Evolutionary conservation across 2,888 invertebrate genomes (phyloP), one percentile per base, ranked within the genome.

Genomic region (Agrotis clavis): DNA sequence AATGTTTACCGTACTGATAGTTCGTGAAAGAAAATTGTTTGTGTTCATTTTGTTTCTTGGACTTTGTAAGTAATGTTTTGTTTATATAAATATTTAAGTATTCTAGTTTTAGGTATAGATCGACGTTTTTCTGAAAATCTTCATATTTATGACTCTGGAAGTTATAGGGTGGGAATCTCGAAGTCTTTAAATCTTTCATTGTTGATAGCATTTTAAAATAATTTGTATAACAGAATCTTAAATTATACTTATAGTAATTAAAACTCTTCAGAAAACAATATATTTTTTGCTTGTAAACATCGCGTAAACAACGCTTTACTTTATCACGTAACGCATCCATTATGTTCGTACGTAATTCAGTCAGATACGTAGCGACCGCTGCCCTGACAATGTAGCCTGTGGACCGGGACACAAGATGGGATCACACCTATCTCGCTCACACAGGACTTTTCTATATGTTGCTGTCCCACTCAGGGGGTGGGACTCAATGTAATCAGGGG

Each of bases 351-450:
- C 90, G 92, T 92, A 91, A 93, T 91, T 93, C 91, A 92, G 94
- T 91, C 92, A 92, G 92, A 92, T 91, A 92, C 92, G 89, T 89
- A 88, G 90, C 92, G 91, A 89, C 91, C 90, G 91, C 92, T 93
- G 91, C 92, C 91, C 92, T 96, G 96, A 96, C 96, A 95, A 96
- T 93, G 93, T 96, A 96, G 95, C 96, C 96, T 96, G 95, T 95
- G 93, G 96, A 96, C 96, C 88, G 94, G 93, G 93, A 92, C 92
- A 97, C 97, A 97, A 97, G 97, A 97, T 97, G 97, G 97, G 97
- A 95, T 95, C 94, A 91, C 95, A 89, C 86, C 95, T 86, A 87
- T 93, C 94, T 90, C 94, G 25, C 88, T 96, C 90, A 47, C 89
- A 71, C 93, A 11, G 75, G 18, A 53, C 2, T 16, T 6, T 6